Percentiles rank a stretch among this genome's conserved stretches.
These are phyloP conservation scores for Leptinotarsa defecta DNA, from an alignment of 1,140 invertebrate species.

Conservation along the genomic window DNA sequence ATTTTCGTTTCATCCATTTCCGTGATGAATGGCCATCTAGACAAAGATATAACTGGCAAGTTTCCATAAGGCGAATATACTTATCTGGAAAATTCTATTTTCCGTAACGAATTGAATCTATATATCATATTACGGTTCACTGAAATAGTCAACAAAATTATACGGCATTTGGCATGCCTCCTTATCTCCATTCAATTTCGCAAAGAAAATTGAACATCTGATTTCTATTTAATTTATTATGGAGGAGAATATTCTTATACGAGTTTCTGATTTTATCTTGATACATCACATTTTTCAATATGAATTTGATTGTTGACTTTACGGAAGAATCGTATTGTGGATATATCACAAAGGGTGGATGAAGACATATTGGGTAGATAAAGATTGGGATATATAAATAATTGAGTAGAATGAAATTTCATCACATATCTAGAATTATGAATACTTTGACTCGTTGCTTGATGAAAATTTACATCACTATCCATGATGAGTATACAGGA, in stretches of 20 bases:
- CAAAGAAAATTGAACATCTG: constrained; percentile 15
- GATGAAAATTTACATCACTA: too few species aligned
- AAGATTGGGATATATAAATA: too few species aligned
- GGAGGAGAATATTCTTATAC: background rate
- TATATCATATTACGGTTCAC: constrained; percentile 40
- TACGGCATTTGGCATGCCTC: constrained; percentile 29
- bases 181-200: constrained; percentile 24
- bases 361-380: too few species aligned
- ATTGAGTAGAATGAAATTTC: too few species aligned
- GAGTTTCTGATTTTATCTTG: background rate
- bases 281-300: background rate
- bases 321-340: too few species aligned
- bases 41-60: background rate
- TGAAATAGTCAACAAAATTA: constrained; percentile 30
- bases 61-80: constrained; percentile 10
- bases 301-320: background rate
- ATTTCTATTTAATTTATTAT: constrained; percentile 20
- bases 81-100: constrained; percentile 55
- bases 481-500: too few species aligned
- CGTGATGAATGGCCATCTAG: background rate
- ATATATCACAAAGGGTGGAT: too few species aligned
- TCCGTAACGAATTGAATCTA: constrained; percentile 58
- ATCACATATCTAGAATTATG: too few species aligned
- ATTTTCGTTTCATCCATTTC: background rate
- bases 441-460: too few species aligned